Evolutionary conservation across 2,797 vertebrate species (phyloP), one percentile per base, ranked within the genome.

Genomic region (Sparidentex hasta): DNA sequence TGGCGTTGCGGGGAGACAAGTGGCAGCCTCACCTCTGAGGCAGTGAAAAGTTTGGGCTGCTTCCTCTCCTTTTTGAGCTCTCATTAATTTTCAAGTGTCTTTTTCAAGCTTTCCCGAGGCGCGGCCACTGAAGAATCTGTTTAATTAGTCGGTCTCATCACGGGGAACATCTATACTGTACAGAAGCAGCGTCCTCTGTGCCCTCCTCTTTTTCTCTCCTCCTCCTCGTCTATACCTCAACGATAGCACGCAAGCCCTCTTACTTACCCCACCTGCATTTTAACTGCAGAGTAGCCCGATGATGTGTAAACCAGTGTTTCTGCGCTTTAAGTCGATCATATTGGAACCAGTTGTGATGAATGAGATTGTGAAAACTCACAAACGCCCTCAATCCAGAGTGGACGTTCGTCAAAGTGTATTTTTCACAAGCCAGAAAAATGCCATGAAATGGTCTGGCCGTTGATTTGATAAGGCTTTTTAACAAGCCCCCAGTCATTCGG

Each of bases 111-210:
- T 93, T 94, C 88, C 90, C 88, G 85, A 94, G 93, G 91, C 92
- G 82, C 87, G 71, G 85, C 90, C 85, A 84, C 91, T 80, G 84
- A 94, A 93, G 91, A 92, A 92, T 94, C 90, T 87, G 87, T 94
- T 94, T 95, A 93, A 95, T 95, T 94, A 94, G 92, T 92, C 81
- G 87, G 85, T 90, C 88, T 93, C 89, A 88, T 94, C 89, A 87
- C 55, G 71, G 87, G 89, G 86, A 89, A 89, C 88, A 92, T 92
- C 85, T 87, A 91, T 90, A 93, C 89, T 84, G 88, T 92, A 86
- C 71, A 48, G 81, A 81, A 88, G 83, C 74, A 86, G 83, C 75
- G 89, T 93, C 90, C 91, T 93, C 85, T 89, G 83, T 86, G 89
- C 83, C 92, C 90, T 92, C 90, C 80, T 85, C 80, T 80, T 65